Conservation (phyloP, 2,888 invertebrate genomes). For the Plemyria rubiginata region DNA sequence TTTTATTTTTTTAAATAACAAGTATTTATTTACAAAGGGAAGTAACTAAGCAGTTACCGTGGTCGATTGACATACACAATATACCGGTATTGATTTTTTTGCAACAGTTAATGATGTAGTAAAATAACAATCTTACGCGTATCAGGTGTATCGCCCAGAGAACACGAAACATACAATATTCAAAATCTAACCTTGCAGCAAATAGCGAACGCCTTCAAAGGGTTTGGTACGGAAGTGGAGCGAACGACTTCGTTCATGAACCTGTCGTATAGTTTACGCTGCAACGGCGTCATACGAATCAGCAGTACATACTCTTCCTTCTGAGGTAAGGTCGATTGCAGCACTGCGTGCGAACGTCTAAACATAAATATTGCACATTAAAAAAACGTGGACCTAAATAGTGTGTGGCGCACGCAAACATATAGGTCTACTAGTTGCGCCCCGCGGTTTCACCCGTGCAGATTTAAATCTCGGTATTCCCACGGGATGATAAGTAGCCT, state of each 20-base stretch:
- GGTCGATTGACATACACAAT: background rate
- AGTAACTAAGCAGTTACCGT: background rate
- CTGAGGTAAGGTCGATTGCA: slow-evolving; percentile 95
- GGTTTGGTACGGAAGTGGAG: slow-evolving; percentile 95
- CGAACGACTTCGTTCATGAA: slow-evolving; percentile 97
- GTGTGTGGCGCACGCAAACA: too few species aligned
- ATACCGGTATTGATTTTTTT: too few species aligned
- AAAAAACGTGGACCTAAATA: too few species aligned
- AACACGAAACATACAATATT: background rate
- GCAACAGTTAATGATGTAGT: too few species aligned
- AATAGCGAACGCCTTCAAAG: slow-evolving; percentile 98
- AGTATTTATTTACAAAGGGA: background rate
- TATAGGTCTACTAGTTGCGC: too few species aligned
- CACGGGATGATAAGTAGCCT: too few species aligned
- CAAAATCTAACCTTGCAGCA: slow-evolving; percentile 92
- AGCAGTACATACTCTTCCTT: slow-evolving; percentile 98
- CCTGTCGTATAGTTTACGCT: slow-evolving; percentile 94
- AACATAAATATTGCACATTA: background rate
- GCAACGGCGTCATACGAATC: slow-evolving; percentile 95
- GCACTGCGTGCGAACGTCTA: slow-evolving; percentile 95
- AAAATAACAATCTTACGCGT: too few species aligned
- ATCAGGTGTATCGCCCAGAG: too few species aligned
- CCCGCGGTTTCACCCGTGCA: too few species aligned
- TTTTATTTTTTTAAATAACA: background rate
- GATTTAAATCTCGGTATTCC: too few species aligned